Conservation (phyloP, 2,888 invertebrate species). For the Saturnia japonica region DNA sequence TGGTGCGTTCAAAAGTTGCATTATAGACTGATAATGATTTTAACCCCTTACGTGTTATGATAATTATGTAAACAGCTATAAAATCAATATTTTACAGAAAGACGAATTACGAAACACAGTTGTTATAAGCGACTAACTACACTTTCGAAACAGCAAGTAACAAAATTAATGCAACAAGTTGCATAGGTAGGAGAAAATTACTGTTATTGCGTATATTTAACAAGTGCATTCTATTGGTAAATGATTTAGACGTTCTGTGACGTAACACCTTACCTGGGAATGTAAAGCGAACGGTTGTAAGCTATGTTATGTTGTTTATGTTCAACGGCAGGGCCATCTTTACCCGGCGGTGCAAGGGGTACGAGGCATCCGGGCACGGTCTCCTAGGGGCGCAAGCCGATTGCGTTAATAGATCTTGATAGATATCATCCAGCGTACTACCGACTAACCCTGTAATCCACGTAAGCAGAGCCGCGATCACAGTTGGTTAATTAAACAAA, state of each 20-base stretch:
- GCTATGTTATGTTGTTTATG: background rate
- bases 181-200: background rate
- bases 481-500: too few relatives aligned
- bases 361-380: too few relatives aligned
- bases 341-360: too few relatives aligned
- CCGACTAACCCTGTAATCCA: too few relatives aligned
- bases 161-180: conserved; percentile 2
- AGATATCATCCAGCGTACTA: too few relatives aligned
- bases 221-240: conserved; percentile 8
- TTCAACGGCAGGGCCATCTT: background rate
- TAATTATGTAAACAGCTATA: background rate
- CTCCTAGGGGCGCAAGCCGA: too few relatives aligned
- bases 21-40: background rate
- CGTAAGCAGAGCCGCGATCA: too few relatives aligned
- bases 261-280: background rate
- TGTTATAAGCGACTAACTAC: background rate
- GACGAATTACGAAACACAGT: background rate
- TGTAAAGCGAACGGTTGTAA: background rate
- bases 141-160: conserved; percentile 10
- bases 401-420: too few relatives aligned
- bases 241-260: background rate
- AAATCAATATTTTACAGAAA: background rate
- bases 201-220: background rate
- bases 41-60: background rate
- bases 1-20: background rate